phyloP scores from a whole-genome alignment of 2,113 vertebrate species.

The Gobius niger region DNA sequence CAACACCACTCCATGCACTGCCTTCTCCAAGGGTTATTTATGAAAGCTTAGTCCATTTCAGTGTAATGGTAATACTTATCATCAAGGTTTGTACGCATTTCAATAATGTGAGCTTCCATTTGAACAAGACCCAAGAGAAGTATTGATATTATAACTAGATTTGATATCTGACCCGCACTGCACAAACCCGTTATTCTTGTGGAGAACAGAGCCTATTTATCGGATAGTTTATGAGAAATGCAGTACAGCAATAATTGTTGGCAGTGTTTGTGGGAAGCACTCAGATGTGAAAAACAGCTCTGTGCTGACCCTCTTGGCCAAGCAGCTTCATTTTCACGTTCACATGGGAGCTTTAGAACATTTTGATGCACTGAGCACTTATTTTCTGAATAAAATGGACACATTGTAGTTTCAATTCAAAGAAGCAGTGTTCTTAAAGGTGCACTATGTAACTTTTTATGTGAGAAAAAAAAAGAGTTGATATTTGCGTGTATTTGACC shows the following conservation, averaged over 20 bases:
- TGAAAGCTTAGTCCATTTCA: not conserved
- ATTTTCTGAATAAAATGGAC: too few relatives aligned
- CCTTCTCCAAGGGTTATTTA: not conserved
- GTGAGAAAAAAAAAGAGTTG: too few relatives aligned
- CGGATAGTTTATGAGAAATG: slow-evolving; percentile 31
- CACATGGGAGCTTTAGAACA: slow-evolving; percentile 34
- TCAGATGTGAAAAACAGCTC: slow-evolving; percentile 36
- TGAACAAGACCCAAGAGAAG: not conserved
- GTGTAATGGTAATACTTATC: not conserved
- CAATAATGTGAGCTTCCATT: not conserved
- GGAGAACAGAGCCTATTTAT: slow-evolving; percentile 12
- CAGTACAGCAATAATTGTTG: slow-evolving; percentile 30
- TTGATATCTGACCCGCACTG: slow-evolving; percentile 34
- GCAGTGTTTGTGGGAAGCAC: slow-evolving; percentile 30
- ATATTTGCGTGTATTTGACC: too few relatives aligned
- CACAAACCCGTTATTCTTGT: slow-evolving; percentile 21
- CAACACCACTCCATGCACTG: not conserved
- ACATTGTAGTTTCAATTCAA: too few relatives aligned
- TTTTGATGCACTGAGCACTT: not conserved
- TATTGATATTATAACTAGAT: slow-evolving; percentile 30
- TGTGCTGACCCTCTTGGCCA: slow-evolving; percentile 12
- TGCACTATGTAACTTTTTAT: too few relatives aligned
- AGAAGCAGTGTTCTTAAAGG: too few relatives aligned
- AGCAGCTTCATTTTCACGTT: slow-evolving; percentile 26
- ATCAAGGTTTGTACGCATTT: not conserved